Evolutionary conservation across 2,888 invertebrate genomes (phyloP).

Genomic region (Tipula unca): DNA sequence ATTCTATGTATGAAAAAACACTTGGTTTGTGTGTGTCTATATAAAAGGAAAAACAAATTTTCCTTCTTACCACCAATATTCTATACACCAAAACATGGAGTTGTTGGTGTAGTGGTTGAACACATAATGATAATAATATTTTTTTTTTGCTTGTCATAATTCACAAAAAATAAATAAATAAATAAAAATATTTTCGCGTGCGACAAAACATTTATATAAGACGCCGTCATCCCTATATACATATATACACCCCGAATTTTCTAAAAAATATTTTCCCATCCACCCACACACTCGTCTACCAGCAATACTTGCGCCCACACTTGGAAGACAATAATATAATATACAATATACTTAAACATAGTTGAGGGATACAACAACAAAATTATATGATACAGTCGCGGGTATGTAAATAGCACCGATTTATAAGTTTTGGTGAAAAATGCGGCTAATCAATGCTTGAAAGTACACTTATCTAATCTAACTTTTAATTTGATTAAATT

Average conservation of each 20-base stretch:
- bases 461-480: too few relatives aligned
- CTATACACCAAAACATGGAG: background rate
- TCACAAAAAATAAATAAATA: background rate
- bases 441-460: too few relatives aligned
- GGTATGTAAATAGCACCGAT: background rate
- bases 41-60: background rate
- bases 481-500: too few relatives aligned
- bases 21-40: background rate
- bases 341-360: background rate
- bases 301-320: background rate
- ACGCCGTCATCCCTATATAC: background rate
- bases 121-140: background rate
- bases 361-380: too few relatives aligned
- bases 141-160: background rate
- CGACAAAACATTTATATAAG: conserved; percentile 8
- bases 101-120: background rate
- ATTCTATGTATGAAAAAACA: background rate
- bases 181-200: conserved; percentile 1
- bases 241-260: background rate
- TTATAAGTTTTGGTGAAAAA: background rate
- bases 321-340: too few relatives aligned
- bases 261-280: background rate
- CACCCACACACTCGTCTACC: background rate
- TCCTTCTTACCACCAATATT: background rate
- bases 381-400: too few relatives aligned